phyloP scores from a whole-genome alignment of 2,797 vertebrate species.

The Leptoclinus maculatus region DNA sequence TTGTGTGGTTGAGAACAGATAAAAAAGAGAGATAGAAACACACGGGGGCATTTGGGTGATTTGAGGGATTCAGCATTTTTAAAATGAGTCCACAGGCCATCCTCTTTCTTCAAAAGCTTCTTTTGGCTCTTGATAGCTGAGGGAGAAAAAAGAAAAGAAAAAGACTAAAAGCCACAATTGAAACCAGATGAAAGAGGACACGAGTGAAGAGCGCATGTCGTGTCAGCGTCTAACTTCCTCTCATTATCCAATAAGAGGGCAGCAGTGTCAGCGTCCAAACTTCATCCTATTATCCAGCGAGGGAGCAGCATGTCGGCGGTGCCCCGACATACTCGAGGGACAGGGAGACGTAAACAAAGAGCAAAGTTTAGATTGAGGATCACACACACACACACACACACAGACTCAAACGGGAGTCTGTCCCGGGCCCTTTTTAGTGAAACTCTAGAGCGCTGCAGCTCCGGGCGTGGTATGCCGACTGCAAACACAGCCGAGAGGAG shows the following conservation, averaged over 20 bases:
- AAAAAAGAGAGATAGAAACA: slow-evolving; percentile 23
- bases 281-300: slow-evolving; percentile 71
- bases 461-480: slow-evolving; percentile 70
- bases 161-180: slow-evolving; percentile 66
- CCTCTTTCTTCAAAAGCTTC: slow-evolving; percentile 52
- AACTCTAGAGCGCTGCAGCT: slow-evolving; percentile 74
- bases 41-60: slow-evolving; percentile 45
- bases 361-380: slow-evolving; percentile 60
- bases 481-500: slow-evolving; percentile 76
- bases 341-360: slow-evolving; percentile 72
- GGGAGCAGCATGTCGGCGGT: slow-evolving; percentile 52
- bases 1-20: slow-evolving; percentile 9
- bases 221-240: slow-evolving; percentile 77
- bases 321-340: slow-evolving; percentile 64
- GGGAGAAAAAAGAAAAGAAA: neutral
- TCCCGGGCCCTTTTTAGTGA: slow-evolving; percentile 69
- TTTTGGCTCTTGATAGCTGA: slow-evolving; percentile 34
- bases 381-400: neutral
- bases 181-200: slow-evolving; percentile 79
- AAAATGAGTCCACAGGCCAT: slow-evolving; percentile 56
- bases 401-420: slow-evolving; percentile 56
- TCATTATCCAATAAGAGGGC: slow-evolving; percentile 82
- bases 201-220: slow-evolving; percentile 68
- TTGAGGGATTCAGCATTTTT: slow-evolving; percentile 49
- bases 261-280: slow-evolving; percentile 57